phyloP scores from a whole-genome alignment of 2,113 vertebrate species.

The Phaetusa simplex region DNA sequence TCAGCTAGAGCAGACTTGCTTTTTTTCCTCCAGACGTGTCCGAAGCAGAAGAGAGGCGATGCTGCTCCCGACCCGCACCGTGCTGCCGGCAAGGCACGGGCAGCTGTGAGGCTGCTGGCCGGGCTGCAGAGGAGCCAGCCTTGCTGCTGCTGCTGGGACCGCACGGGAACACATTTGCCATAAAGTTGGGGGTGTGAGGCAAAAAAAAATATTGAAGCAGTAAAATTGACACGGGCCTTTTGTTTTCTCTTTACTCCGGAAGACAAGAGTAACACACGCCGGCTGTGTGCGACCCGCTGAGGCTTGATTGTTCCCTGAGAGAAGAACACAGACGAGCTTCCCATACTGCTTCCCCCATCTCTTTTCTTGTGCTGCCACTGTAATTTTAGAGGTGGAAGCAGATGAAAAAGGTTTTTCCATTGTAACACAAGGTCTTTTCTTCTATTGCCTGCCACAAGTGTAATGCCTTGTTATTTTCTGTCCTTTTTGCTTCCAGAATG shows the following conservation, averaged over 20 bases:
- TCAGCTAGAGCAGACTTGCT: background rate
- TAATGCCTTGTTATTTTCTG: constrained; percentile 47
- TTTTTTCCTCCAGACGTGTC: background rate
- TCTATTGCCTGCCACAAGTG: background rate
- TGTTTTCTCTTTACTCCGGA: background rate
- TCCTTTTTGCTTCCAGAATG: constrained; percentile 62
- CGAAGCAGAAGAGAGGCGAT: constrained; percentile 11
- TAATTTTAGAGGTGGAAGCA: constrained; percentile 40
- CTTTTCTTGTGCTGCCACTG: background rate
- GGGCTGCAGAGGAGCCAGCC: background rate
- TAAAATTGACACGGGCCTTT: background rate
- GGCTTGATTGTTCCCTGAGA: background rate
- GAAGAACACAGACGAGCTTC: background rate
- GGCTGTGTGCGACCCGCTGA: background rate
- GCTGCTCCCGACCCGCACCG: background rate
- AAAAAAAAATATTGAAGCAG: background rate
- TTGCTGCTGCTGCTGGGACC: background rate
- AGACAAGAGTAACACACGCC: background rate
- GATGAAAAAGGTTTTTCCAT: constrained; percentile 16
- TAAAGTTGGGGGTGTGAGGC: background rate
- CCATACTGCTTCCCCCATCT: background rate
- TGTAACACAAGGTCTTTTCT: constrained; percentile 21
- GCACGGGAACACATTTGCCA: background rate
- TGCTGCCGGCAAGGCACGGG: background rate
- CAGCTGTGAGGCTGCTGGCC: background rate